Base-by-base conservation (phyloP, 2,888 invertebrate genomes). In the Protodeltote pygarga region DNA sequence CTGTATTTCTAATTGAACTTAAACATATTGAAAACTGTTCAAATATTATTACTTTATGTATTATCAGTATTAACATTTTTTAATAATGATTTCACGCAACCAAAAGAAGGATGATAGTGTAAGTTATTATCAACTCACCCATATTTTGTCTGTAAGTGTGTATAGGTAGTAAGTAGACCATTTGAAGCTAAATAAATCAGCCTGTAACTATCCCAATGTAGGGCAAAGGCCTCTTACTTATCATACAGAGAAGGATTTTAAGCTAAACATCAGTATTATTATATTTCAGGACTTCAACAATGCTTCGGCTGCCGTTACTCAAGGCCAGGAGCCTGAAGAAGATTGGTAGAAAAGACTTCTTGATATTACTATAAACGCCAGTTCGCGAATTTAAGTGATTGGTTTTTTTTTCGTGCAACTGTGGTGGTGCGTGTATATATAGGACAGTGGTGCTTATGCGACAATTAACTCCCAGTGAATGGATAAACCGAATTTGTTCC, bases 251-350 rank as follows among this genome's bases (percentile, higher is more conserved):
- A 5, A 19, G 5, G 5, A 5, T 4, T 3, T 13, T 9, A 8
- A 6, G 3, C 8, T 27, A 6, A 11, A 13, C 11, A 19, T 5
- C 13, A 2, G 5, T 27, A 1, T 3, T 2, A 11, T 5, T 44
- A 1, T 4, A 28, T 78, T 83, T 8, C 81, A 89, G 91, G 84
- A 80, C 49, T 89, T 90, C 71, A 85, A 84, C 50, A 80, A 75
- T 35, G 80, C 81, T 1, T 59, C 84, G 5, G 58, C 74, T 0
- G 73, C 64, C 2, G 78, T 52, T 0, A 78, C 76, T 3, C 81
- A 79, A 44, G 87, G 87, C 8, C 79, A 85, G 23, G 93, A 93
- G 62, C 92, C 90, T 0, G 93, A 93, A 4, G 94, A 94, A 59
- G 88, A 87, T 15, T 94, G 94, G 94, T 93, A 93, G 71, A 71